Evolutionary conservation across 2,888 invertebrate species (phyloP).

Genomic region (Adelognathus sp.): DNA sequence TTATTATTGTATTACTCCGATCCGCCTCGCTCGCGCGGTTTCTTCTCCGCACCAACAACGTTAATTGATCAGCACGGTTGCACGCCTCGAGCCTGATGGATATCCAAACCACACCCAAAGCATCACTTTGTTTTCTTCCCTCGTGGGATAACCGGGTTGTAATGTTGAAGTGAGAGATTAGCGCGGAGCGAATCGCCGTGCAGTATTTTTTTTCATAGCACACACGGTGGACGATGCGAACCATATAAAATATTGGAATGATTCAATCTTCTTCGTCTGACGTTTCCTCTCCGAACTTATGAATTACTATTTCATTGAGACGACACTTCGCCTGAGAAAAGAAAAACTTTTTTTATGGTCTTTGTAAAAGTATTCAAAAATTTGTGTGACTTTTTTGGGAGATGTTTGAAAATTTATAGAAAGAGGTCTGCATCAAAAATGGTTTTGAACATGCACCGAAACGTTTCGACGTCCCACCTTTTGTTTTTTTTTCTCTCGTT

Average conservation of each 20-base stretch:
- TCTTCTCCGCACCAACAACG: slow-evolving; percentile 46
- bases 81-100: slow-evolving; percentile 40
- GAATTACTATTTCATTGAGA: too few relatives aligned
- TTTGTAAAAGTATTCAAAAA: too few relatives aligned
- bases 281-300: too few relatives aligned
- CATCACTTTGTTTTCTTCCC: slow-evolving; percentile 6
- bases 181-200: not conserved
- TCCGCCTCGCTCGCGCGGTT: slow-evolving; percentile 51
- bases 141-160: not conserved
- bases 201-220: not conserved
- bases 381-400: too few relatives aligned
- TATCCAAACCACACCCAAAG: slow-evolving; percentile 32
- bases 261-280: too few relatives aligned
- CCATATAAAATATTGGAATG: too few relatives aligned
- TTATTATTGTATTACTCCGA: slow-evolving; percentile 52
- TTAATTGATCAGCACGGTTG: slow-evolving; percentile 57
- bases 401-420: too few relatives aligned
- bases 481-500: too few relatives aligned
- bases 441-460: not conserved
- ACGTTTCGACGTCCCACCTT: not conserved
- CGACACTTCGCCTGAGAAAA: too few relatives aligned
- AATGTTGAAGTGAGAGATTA: slow-evolving; percentile 3
- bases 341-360: too few relatives aligned
- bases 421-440: too few relatives aligned
- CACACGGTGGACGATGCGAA: not conserved